Conservation (phyloP, 2,888 invertebrate species). For the Silvanus unidentatus region DNA sequence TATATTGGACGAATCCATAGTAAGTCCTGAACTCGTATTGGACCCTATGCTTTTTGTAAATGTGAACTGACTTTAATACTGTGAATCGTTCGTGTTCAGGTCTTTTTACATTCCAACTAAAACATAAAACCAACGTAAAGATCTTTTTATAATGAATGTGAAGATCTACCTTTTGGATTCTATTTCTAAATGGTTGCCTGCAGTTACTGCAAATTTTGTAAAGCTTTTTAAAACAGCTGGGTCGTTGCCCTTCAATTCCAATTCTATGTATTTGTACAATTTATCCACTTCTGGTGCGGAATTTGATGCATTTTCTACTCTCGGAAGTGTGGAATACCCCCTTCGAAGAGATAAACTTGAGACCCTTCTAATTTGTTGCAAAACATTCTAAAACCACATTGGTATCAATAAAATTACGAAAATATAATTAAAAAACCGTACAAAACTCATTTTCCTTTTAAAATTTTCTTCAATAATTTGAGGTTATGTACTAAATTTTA, state of each 20-base stretch:
- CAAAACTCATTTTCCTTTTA: too few species aligned
- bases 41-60: constrained; percentile 87
- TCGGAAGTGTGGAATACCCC: too few species aligned
- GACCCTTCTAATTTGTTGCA: too few species aligned
- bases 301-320: too few species aligned
- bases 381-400: too few species aligned
- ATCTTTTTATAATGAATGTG: constrained; percentile 6
- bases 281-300: constrained; percentile 57
- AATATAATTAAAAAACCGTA: too few species aligned
- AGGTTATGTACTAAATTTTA: too few species aligned
- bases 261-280: constrained; percentile 72
- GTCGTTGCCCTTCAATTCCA: constrained; percentile 86
- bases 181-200: constrained; percentile 77
- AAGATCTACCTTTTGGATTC: constrained; percentile 62
- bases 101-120: constrained; percentile 68
- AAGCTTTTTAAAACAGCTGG: constrained; percentile 84
- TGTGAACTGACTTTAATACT: constrained; percentile 80
- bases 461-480: too few species aligned
- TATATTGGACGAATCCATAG: constrained; percentile 76
- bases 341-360: too few species aligned
- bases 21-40: constrained; percentile 96
- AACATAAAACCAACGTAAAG: constrained; percentile 33
- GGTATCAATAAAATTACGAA: too few species aligned
- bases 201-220: constrained; percentile 72
- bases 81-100: constrained; percentile 71